These are phyloP conservation scores for Drosophila ananassae DNA, from an alignment of 1,140 invertebrate genomes.

Conservation along the genomic window DNA sequence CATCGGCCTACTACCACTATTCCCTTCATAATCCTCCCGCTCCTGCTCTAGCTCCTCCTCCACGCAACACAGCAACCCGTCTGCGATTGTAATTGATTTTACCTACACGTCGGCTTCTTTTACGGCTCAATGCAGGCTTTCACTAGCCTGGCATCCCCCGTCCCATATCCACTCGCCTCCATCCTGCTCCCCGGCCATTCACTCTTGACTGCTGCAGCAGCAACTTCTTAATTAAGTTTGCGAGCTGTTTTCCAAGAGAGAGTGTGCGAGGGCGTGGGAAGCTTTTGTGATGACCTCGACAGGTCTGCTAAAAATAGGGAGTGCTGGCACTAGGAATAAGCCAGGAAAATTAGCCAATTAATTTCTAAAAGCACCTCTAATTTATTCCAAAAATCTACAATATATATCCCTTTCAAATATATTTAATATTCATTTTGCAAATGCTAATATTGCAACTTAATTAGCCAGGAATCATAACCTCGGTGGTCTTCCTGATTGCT, in stretches of 20 bases:
- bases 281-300: slow-evolving; percentile 22
- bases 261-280: background rate
- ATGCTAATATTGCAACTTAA: slow-evolving; percentile 37
- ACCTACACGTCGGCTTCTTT: slow-evolving; percentile 61
- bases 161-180: background rate
- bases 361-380: background rate
- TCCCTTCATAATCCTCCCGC: background rate
- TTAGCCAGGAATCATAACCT: slow-evolving; percentile 37
- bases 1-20: background rate
- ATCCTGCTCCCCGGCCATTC: slow-evolving; percentile 12
- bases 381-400: too few relatives aligned
- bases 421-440: background rate
- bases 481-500: slow-evolving; percentile 36
- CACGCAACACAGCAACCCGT: slow-evolving; percentile 30
- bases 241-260: slow-evolving; percentile 48
- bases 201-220: slow-evolving; percentile 48
- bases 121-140: slow-evolving; percentile 47
- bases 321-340: background rate
- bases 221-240: slow-evolving; percentile 79
- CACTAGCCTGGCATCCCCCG: slow-evolving; percentile 14
- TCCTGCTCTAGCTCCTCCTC: background rate
- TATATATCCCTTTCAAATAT: background rate
- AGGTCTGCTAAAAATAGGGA: slow-evolving; percentile 22
- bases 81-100: slow-evolving; percentile 75
- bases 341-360: background rate